These are phyloP conservation scores for Hippocampus guttulatus DNA, from an alignment of 2,113 vertebrate species.

Conservation along the genomic window DNA sequence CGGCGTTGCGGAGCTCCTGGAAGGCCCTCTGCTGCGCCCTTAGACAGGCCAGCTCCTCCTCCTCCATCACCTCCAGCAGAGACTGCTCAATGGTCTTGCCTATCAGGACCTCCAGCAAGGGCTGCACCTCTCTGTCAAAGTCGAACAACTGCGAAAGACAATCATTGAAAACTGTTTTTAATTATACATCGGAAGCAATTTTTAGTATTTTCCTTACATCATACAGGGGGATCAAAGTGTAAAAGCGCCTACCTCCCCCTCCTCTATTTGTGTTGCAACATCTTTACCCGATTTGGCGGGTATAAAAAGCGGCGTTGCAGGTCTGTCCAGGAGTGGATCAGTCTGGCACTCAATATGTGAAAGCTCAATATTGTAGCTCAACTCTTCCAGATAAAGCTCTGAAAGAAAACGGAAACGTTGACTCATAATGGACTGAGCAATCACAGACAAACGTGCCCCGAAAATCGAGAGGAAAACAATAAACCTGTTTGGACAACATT, in stretches of 20 bases:
- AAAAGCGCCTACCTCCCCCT: constrained; percentile 81
- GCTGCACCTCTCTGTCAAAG: constrained; percentile 89
- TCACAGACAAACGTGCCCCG: background rate
- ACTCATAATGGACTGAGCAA: background rate
- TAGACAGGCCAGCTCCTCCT: constrained; percentile 86
- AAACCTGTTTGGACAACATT: constrained; percentile 86
- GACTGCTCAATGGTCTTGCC: constrained; percentile 91
- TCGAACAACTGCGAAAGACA: constrained; percentile 80
- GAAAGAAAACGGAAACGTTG: constrained; percentile 38
- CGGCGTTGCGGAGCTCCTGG: constrained; percentile 74
- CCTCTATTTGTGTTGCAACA: constrained; percentile 83
- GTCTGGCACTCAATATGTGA: constrained; percentile 84
- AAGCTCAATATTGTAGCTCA: constrained; percentile 74
- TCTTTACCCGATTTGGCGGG: constrained; percentile 88
- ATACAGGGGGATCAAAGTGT: no score
- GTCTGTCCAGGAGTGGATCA: constrained; percentile 86
- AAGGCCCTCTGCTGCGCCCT: constrained; percentile 71
- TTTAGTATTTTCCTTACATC: no score
- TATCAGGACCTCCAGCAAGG: constrained; percentile 84
- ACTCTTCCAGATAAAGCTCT: constrained; percentile 92
- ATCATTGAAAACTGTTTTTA: background rate
- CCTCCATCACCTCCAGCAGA: constrained; percentile 90
- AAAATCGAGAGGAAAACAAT: background rate
- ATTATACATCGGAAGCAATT: no score
- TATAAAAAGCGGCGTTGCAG: constrained; percentile 85